Evolutionary conservation across 2,888 invertebrate species (phyloP), one percentile per base, ranked within the genome.

Genomic region (Caenorhabditis sinica): DNA sequence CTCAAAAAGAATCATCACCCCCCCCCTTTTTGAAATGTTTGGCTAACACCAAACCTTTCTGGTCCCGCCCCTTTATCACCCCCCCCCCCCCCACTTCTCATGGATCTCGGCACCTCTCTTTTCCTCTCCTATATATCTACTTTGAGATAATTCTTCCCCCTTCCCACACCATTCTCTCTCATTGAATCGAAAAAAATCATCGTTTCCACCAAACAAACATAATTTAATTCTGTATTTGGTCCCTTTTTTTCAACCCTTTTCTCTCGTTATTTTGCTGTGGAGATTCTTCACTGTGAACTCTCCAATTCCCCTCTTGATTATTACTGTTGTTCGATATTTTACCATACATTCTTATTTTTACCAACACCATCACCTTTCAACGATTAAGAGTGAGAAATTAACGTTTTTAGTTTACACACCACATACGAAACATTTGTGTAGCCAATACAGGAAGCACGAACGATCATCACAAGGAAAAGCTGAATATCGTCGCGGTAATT

Each of bases 51-150:
- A 36, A 40, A 40, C 2, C 13, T 40, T 40, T 40, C 13, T 40
- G 6, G n/a, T n/a, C n/a, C 13, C 40, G 11, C 13, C 40, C 13
- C 6, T 8, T 23, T 51, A 3, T 30, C n/a, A 30, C 30, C 68
- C 15, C 20, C 15, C n/a, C n/a, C n/a, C 28, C 11, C 40, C 73
- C 72, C 56, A n/a, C n/a, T n/a, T 28, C 53, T 53, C 66, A 53
- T 72, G 80, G 80, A 80, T 80, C 80, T 80, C 80, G 80, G 80
- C 69, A 51, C 23, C n/a, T n/a, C n/a, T n/a, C n/a, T 8, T 61
- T 36, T 40, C 53, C 40, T 40, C 40, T 40, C 40, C 40, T 40
- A 6, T 51, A 53, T 56, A 53, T 33, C 80, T 65, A 71, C 63
- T 79, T 79, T 65, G 58, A 79, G 43, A 40, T 43, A 15, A n/a